Base-by-base conservation (phyloP, 2,888 invertebrate genomes). In the Phorcus lineatus region DNA sequence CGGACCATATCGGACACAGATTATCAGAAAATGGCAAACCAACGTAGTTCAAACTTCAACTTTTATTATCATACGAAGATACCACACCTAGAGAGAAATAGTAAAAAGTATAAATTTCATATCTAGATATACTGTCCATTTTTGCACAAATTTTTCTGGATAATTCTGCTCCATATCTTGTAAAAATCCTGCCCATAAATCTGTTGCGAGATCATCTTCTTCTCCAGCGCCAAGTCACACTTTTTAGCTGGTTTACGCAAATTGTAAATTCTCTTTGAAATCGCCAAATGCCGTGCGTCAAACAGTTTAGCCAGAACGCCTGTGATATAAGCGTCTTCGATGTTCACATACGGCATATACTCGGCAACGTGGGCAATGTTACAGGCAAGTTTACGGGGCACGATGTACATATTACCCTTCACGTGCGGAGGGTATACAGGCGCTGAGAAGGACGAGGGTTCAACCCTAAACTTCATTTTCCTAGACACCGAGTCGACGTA, bases 251-350 rank as follows among this genome's bases (percentile, higher is more conserved):
- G 47, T 52, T 16, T 52, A 19, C 24, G 17, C 9, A 74, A 3
- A 0, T 53, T 0, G 13, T 74, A 74, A 17, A 40, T 19, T 0
- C 16, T 17, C 53, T 52, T 53, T 11, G 9, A 16, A 24, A 74
- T n/a, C 19, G 13, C 19, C 24, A 74, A n/a, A 52, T 74, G 74
- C 24, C 74, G 19, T 22, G 52, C 24, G 52, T 74, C 82, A 62
- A 86, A 79, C 13, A 85, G 75, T 79, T 84, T 85, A 0, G 86
- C 84, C 13, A 90, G 81, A 47, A 87, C 83, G 2, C 90, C 90
- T 9, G 90, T 88, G 6, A 90, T 84, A 36, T 86, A 88, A 13
- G 84, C 89, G 40, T 90, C 90, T 74, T 89, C 90, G 54, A 89
- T 86, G 11, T 85, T 85, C 16, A 88, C 75, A 55, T 86, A 85